A percentile compares a stretch with the other conserved stretches of the same genome.
Evolutionary conservation across 2,797 vertebrate species (phyloP).

Genomic region (Gobionotothen gibberifrons): DNA sequence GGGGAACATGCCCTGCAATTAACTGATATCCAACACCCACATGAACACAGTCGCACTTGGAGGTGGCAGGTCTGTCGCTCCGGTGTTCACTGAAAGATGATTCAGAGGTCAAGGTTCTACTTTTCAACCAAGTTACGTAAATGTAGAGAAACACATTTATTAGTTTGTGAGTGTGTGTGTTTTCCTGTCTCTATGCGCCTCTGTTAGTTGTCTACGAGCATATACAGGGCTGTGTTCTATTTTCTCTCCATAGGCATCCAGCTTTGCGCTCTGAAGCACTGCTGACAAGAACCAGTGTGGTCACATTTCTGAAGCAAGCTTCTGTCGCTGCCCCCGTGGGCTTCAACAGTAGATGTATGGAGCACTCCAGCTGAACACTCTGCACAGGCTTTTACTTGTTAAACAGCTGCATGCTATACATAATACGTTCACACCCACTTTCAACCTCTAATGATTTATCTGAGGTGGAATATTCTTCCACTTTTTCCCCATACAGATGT

Average conservation of each 20-base stretch:
- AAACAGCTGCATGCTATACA: constrained; percentile 17
- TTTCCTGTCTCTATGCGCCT: not conserved
- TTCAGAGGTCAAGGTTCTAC: constrained; percentile 40
- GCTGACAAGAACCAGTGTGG: constrained; percentile 60
- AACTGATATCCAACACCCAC: constrained; percentile 20
- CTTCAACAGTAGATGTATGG: constrained; percentile 18
- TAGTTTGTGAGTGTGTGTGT: not conserved
- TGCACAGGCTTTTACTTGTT: constrained; percentile 46
- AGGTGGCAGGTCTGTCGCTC: not conserved
- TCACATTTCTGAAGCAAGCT: constrained; percentile 60
- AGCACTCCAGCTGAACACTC: constrained; percentile 9
- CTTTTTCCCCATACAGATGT: not conserved
- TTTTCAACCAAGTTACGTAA: constrained; percentile 41
- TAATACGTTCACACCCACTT: not conserved
- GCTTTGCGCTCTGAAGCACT: constrained; percentile 30
- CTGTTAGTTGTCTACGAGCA: constrained; percentile 1
- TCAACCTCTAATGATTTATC: not conserved
- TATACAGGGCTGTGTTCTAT: not conserved
- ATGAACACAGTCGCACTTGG: constrained; percentile 14
- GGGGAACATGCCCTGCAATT: not conserved
- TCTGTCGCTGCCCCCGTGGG: not conserved
- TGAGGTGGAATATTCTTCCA: not conserved
- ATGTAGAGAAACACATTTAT: constrained; percentile 15
- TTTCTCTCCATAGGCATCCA: constrained; percentile 5
- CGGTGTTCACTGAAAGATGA: constrained; percentile 31